These are phyloP conservation scores for Planiliza haematocheilus DNA, from an alignment of 2,113 vertebrate genomes.

Conservation along the genomic window DNA sequence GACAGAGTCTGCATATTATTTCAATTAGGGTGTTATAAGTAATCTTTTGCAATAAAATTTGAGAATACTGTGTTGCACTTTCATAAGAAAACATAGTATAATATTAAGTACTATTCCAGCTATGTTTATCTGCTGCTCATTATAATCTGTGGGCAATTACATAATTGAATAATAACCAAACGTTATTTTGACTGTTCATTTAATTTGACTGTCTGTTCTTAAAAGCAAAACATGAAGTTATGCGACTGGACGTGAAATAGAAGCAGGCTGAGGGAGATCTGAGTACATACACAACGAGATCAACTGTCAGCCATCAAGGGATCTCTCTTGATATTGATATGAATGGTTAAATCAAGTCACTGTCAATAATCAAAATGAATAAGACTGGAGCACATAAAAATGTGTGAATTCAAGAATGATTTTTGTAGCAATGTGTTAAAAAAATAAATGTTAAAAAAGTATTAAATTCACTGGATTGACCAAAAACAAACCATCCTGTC, in stretches of 20 bases:
- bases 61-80: slow-evolving; percentile 12
- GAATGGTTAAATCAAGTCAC: not conserved
- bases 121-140: slow-evolving; percentile 4
- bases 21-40: slow-evolving; percentile 20
- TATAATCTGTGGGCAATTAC: not conserved
- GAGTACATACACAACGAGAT: too few relatives aligned
- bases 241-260: too few relatives aligned
- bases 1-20: slow-evolving; percentile 35
- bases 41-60: slow-evolving; percentile 14
- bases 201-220: too few relatives aligned
- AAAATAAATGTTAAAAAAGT: not conserved
- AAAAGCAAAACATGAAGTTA: too few relatives aligned
- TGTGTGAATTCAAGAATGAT: not conserved
- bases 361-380: not conserved
- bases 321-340: not conserved
- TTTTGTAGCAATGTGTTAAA: not conserved
- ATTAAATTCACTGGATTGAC: not conserved
- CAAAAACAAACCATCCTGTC: not conserved
- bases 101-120: slow-evolving; percentile 3
- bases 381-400: not conserved
- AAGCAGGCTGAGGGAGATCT: too few relatives aligned
- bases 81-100: slow-evolving; percentile 36
- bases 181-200: too few relatives aligned
- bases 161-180: slow-evolving; percentile 11
- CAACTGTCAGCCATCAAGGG: not conserved